phyloP scores from a whole-genome alignment of 2,888 invertebrate genomes.

The Pyrrhosoma nymphula region DNA sequence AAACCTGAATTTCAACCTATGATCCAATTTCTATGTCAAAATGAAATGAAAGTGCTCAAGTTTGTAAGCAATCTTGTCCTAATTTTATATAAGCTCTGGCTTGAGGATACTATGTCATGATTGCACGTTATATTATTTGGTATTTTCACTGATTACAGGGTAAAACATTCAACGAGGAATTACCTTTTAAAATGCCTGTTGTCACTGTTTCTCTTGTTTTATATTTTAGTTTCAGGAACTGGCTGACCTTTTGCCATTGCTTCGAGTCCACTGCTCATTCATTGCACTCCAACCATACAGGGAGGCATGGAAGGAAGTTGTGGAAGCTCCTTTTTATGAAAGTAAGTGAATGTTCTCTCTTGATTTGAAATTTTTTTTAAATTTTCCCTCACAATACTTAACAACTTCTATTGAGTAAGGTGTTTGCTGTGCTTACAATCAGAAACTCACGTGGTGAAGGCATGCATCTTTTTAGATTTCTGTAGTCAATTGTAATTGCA shows the following conservation, averaged over 20 bases:
- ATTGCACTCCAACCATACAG: background rate
- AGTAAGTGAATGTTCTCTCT: background rate
- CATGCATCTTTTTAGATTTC: too few relatives aligned
- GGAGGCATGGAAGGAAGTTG: slow-evolving; percentile 33
- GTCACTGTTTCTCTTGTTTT: background rate
- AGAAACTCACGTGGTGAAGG: too few relatives aligned
- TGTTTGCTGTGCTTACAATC: too few relatives aligned
- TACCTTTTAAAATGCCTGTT: background rate
- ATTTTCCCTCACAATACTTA: too few relatives aligned
- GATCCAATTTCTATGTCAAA: too few relatives aligned
- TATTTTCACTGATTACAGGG: background rate
- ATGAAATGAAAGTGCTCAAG: too few relatives aligned
- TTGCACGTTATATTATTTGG: background rate
- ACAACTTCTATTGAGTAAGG: too few relatives aligned
- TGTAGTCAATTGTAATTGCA: too few relatives aligned
- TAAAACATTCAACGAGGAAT: background rate
- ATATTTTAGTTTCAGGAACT: slow-evolving; percentile 18
- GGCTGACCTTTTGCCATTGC: slow-evolving; percentile 34
- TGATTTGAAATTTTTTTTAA: background rate
- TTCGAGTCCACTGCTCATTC: slow-evolving; percentile 17
- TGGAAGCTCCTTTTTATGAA: slow-evolving; percentile 17
- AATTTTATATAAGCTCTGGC: too few relatives aligned
- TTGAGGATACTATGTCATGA: background rate
- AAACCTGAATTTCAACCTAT: too few relatives aligned
- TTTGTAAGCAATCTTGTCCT: too few relatives aligned